Conservation (phyloP, 2,888 invertebrate species). For the Bimastos eiseni region DNA sequence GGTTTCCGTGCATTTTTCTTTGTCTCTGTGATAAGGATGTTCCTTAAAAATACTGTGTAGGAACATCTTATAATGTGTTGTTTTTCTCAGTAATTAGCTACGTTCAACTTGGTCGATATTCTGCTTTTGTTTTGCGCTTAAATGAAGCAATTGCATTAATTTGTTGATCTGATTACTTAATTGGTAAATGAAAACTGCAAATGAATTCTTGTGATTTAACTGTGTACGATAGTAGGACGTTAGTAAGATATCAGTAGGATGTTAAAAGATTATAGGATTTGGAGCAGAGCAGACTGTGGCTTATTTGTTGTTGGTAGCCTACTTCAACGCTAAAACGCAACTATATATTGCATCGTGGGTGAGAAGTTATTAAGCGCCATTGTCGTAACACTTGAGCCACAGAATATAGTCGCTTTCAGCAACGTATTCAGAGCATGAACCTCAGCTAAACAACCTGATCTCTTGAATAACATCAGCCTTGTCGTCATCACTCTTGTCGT, state of each 20-base stretch:
- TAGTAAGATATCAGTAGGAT: background rate
- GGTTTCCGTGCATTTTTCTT: too few relatives aligned
- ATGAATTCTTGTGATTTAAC: background rate
- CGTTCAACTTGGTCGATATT: background rate
- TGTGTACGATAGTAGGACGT: background rate
- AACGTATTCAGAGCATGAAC: too few relatives aligned
- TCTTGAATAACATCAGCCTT: too few relatives aligned
- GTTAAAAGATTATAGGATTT: background rate
- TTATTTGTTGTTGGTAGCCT: background rate
- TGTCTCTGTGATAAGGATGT: too few relatives aligned
- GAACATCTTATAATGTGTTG: too few relatives aligned
- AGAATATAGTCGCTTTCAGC: too few relatives aligned
- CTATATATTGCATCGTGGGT: background rate
- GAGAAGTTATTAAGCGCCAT: background rate
- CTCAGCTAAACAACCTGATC: too few relatives aligned
- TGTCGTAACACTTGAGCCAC: background rate
- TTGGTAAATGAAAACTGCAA: background rate
- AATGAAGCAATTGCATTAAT: background rate
- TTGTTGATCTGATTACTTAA: background rate
- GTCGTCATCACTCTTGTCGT: too few relatives aligned
- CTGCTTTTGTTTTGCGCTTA: background rate
- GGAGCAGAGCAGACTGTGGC: background rate
- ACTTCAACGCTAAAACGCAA: background rate
- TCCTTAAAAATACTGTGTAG: too few relatives aligned
- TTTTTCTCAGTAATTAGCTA: too few relatives aligned